Conservation (phyloP, 2,888 invertebrate genomes). For the Ochropleura plecta region DNA sequence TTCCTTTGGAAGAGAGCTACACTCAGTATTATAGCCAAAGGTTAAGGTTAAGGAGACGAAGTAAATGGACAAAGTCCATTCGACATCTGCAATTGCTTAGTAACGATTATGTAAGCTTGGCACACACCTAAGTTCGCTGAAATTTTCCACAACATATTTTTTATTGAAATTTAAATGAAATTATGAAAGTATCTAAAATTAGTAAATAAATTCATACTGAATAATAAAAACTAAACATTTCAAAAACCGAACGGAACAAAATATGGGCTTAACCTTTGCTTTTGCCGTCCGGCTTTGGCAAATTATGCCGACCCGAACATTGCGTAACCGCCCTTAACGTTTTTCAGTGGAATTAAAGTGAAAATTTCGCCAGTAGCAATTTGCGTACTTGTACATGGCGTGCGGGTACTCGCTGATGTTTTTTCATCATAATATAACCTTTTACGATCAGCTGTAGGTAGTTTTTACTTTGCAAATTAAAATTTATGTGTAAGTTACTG, state of each 20-base stretch:
- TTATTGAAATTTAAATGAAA: neutral
- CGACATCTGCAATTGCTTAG: neutral
- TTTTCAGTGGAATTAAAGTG: conserved; percentile 38
- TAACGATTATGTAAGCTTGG: neutral
- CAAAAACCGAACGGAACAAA: neutral
- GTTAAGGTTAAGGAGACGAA: too few relatives aligned
- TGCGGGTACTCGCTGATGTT: conserved; percentile 41
- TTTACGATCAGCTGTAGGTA: conserved; percentile 50
- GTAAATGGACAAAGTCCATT: neutral
- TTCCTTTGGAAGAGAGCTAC: neutral
- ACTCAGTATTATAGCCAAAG: neutral
- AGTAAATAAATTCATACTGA: neutral
- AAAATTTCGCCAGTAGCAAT: conserved; percentile 37
- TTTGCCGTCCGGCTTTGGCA: neutral
- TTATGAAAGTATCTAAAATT: neutral
- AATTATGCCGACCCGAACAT: neutral
- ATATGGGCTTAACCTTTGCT: neutral
- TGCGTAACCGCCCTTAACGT: conserved; percentile 2
- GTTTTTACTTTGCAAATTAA: conserved; percentile 51
- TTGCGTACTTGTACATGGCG: conserved; percentile 31
- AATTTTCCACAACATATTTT: neutral
- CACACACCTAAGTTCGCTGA: too few relatives aligned
- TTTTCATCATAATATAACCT: conserved; percentile 46
- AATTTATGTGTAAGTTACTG: conserved; percentile 26
- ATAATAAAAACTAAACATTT: neutral